Evolutionary conservation across 2,113 vertebrate genomes (phyloP), one percentile per base, ranked within the genome.

Genomic region (Notothenia coriiceps): DNA sequence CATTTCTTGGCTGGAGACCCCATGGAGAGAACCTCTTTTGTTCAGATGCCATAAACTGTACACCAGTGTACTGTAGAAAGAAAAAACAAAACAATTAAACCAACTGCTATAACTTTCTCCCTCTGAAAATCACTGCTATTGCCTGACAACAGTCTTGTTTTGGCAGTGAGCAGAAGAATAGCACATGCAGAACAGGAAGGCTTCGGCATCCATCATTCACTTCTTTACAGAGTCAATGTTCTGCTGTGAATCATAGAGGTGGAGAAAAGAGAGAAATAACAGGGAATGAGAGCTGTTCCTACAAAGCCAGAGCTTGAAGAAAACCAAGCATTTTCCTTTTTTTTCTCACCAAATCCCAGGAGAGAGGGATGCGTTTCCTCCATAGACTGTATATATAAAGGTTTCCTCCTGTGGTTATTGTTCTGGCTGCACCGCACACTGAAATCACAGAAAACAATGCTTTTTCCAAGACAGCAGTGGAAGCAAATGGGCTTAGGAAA

Each of bases 301-400:
- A 76, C 54, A 84, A 84, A 88, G 62, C 72, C 59, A 62, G 82
- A 87, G 79, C 75, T 78, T 84, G 79, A 89, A 72, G 40, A 17
- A 86, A 89, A 88, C 86, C 86, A 88, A 91, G 78, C 43, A 61
- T 87, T 89, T 88, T 49, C 63, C 49, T 88, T 88, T 90, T 44
- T 40, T 70, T 69, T 74, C 65, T 72, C 46, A 44, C 72, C 55
- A 64, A 69, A 66, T 84, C 88, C 81, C 79, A 59, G 72, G 84
- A 84, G 81, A 88, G 62, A 88, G 62, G 44, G 14, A 46, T 70
- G 66, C 71, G 75, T 85, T 76, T 86, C 67, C 62, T 82, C 61
- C 72, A 22, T 22, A 22, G 22, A 22, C 22, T 22, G 22, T 22
- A 22, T 22, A 22, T 22, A 22, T 22, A 22, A 22, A 22, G 22